Evolutionary conservation across 2,888 invertebrate genomes (phyloP).

Genomic region (Drepanosiphum platanoidis): DNA sequence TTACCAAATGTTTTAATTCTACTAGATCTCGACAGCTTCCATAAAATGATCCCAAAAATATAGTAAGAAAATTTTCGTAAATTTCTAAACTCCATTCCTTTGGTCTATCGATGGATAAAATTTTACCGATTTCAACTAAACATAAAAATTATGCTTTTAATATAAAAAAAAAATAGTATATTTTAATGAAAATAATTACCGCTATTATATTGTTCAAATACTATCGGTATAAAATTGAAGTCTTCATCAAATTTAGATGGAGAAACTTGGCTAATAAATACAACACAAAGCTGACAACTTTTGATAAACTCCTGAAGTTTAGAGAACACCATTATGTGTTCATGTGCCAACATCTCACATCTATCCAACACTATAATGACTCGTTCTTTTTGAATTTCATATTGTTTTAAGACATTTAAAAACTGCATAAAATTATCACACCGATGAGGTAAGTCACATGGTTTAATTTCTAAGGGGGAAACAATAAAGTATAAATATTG

Average conservation of each 20-base stretch:
- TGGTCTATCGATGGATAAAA: conserved; percentile 67
- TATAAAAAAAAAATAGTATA: conserved; percentile 3
- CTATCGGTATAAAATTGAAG: conserved; percentile 78
- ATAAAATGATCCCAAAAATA: conserved; percentile 86
- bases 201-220: conserved; percentile 84
- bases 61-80: conserved; percentile 82
- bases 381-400: conserved; percentile 33
- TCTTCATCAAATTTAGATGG: conserved; percentile 83
- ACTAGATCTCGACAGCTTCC: conserved; percentile 85
- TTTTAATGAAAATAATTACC: conserved; percentile 65
- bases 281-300: conserved; percentile 75
- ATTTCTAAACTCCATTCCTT: conserved; percentile 70
- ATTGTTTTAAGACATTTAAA: conserved; percentile 42
- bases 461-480: background rate
- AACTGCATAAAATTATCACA: conserved; percentile 55
- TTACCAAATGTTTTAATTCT: conserved; percentile 84
- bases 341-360: conserved; percentile 80
- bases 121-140: conserved; percentile 68
- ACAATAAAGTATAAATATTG: too few species aligned
- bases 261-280: conserved; percentile 81
- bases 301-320: conserved; percentile 79
- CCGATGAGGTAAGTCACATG: background rate
- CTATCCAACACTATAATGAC: conserved; percentile 73
- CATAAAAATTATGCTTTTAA: conserved; percentile 53
- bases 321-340: conserved; percentile 78